These are phyloP conservation scores for Hephaestus fuliginosus DNA, from an alignment of 2,797 vertebrate genomes.

Conservation along the genomic window DNA sequence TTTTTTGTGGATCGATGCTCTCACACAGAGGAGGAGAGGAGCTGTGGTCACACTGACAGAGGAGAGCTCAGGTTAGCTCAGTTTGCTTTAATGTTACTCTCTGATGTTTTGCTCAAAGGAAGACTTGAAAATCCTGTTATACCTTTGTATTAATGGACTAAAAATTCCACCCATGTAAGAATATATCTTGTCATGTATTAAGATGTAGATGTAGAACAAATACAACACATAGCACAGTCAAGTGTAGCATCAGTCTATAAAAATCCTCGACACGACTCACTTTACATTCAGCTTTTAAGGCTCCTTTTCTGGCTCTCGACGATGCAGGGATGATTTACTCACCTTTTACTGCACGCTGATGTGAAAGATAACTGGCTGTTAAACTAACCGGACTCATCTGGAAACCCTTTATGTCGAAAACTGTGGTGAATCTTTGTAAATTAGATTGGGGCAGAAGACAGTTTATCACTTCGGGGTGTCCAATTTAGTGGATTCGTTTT, in stretches of 20 bases:
- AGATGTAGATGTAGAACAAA: background rate
- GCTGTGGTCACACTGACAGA: slow-evolving; percentile 40
- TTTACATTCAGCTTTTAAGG: background rate
- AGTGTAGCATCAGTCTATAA: background rate
- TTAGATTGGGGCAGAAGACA: background rate
- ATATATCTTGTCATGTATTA: too few relatives aligned
- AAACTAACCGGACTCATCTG: background rate
- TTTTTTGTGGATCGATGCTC: slow-evolving; percentile 70
- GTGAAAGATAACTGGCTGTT: background rate
- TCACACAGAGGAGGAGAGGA: slow-evolving; percentile 16
- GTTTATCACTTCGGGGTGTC: background rate
- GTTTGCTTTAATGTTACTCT: background rate
- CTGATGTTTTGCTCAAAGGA: background rate
- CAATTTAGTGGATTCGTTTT: background rate
- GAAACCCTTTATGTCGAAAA: background rate
- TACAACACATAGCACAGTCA: background rate
- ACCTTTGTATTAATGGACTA: background rate
- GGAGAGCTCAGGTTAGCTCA: slow-evolving; percentile 10
- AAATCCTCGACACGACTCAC: background rate
- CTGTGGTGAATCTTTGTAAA: background rate
- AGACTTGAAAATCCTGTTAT: background rate
- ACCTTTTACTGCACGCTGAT: background rate
- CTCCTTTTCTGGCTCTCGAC: background rate
- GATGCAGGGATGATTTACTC: background rate
- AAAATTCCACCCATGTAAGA: background rate